Evolutionary conservation across 2,113 vertebrate species (phyloP).

Genomic region (Peromyscus californicus): DNA sequence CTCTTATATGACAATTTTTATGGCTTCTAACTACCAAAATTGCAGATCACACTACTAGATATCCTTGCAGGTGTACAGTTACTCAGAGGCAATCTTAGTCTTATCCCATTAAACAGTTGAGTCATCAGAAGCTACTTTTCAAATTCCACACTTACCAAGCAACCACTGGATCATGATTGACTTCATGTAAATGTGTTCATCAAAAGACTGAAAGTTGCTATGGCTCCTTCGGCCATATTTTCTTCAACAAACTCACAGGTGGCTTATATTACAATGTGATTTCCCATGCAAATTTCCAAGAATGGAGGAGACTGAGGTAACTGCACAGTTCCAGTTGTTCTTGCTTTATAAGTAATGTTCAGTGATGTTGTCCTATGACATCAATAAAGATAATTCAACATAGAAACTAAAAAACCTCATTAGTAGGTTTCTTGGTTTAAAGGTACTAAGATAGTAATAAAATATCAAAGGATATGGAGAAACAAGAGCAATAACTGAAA

Average conservation of each 20-base stretch:
- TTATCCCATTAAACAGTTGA: slow-evolving; percentile 34
- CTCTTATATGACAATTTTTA: slow-evolving; percentile 46
- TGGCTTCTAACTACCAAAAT: slow-evolving; percentile 15
- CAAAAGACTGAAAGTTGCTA: slow-evolving; percentile 13
- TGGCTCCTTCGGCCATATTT: slow-evolving; percentile 8
- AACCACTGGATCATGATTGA: slow-evolving; percentile 26
- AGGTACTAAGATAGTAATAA: background rate
- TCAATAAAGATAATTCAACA: background rate
- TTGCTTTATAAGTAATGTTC: background rate
- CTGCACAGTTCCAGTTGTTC: background rate
- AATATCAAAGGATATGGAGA: background rate
- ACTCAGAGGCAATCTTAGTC: background rate
- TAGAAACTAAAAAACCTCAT: background rate
- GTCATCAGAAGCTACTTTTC: slow-evolving; percentile 48
- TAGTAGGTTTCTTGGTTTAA: background rate
- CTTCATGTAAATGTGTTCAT: background rate
- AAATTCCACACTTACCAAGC: slow-evolving; percentile 20
- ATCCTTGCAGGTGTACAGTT: background rate
- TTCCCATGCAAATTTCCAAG: slow-evolving; percentile 18
- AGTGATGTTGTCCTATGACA: background rate
- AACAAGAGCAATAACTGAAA: background rate
- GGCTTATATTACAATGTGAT: background rate
- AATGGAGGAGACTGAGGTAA: background rate
- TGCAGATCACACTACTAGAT: slow-evolving; percentile 27
- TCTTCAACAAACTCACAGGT: slow-evolving; percentile 50